Conservation (phyloP, 2,113 vertebrate genomes). For the Egretta garzetta region DNA sequence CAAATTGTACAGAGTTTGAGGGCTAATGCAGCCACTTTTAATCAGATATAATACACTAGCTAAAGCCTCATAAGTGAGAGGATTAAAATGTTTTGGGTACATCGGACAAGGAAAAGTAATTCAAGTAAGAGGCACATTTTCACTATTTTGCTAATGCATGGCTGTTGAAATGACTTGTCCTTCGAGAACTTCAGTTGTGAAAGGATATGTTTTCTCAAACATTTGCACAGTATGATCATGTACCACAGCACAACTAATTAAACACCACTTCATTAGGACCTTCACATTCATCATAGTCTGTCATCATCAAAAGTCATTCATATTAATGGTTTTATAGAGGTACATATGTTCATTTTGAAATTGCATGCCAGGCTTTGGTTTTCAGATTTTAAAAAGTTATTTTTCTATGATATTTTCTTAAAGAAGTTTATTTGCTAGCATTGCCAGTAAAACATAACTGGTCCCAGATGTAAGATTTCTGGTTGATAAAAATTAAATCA, state of each 20-base stretch:
- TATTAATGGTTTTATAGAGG: not conserved
- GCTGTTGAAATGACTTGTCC: not conserved
- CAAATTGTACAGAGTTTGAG: not conserved
- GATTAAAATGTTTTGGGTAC: not conserved
- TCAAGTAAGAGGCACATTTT: not conserved
- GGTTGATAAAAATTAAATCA: slow-evolving; percentile 25
- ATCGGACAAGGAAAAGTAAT: not conserved
- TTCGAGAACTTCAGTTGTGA: not conserved
- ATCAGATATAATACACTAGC: not conserved
- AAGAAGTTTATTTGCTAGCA: not conserved
- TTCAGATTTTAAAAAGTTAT: not conserved
- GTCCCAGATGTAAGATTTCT: not conserved
- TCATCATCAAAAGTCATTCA: not conserved
- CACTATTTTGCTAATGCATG: not conserved
- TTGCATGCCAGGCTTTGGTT: not conserved
- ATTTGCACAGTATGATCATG: not conserved
- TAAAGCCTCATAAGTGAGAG: not conserved
- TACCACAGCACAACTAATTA: not conserved
- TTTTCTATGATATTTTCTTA: not conserved
- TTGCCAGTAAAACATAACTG: not conserved
- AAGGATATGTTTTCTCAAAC: not conserved
- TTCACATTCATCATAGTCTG: not conserved
- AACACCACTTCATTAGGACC: not conserved
- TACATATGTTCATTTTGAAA: not conserved
- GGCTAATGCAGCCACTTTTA: not conserved